Evolutionary conservation across 2,888 invertebrate genomes (phyloP), one percentile per base, ranked within the genome.

Genomic region (Sarcophaga carnaria): DNA sequence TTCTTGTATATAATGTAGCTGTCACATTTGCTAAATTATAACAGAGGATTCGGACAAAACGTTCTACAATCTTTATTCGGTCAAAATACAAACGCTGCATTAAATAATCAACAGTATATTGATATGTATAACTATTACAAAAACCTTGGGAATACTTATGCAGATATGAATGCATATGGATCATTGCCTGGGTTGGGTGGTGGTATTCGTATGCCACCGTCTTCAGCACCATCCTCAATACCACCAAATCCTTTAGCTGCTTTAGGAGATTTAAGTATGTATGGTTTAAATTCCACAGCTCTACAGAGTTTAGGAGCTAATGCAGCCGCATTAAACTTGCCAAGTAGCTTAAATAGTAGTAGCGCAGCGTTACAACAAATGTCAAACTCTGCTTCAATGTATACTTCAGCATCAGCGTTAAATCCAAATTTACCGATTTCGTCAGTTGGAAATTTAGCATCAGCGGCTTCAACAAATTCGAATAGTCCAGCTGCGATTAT

Each of bases 21-120:
- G 91, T 90, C 90, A 70, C 87, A 90, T 11, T 83, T 91, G 1
- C 75, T 91, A 62, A 91, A 89, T 80, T 90, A 90, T 49, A 84
- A 83, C 72, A 71, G 88, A 25, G 83, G 84, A n/a, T 85, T 87
- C 74, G 88, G 89, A 5, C 89, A 89, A 6, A 85, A 84, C 4
- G 86, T 87, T 54, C 25, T 88, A 54, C 88, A 88, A 66, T 85
- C 90, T 5, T 47, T 91, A 2, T 81, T 91, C 67, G 89, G 90
- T 20, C 89, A 89, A 27, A 89, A 89, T 27, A 89, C 88, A 49
- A 91, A 90, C 54, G 88, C 89, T 37, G 89, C 88, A 83, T 47
- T 71, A 8, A 82, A 71, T n/a, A 67, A 60, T 62, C 91, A 89
- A 78, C 90, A 88, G 63, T 91, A 91, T 83, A 72, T 91, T 27